Evolutionary conservation across 2,888 invertebrate genomes (phyloP), one percentile per base, ranked within the genome.

Genomic region (Blastobasis adustella): DNA sequence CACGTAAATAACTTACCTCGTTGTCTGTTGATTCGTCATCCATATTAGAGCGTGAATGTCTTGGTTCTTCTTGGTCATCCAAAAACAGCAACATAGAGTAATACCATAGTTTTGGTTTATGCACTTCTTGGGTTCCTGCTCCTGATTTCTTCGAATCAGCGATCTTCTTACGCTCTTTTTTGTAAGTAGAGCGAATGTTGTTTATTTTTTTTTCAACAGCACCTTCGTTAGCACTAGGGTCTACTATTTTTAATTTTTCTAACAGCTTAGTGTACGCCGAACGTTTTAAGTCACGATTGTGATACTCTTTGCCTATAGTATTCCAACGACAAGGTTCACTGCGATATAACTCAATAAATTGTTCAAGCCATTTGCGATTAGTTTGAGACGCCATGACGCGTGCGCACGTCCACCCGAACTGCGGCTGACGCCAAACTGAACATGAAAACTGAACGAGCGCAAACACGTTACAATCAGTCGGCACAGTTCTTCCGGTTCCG

Each of bases 101-200:
- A 56, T 66, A 66, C 65, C 62, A 66, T 49, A 66, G 52, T 44
- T 49, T 56, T 44, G 65, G 60, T 44, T 49, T 52, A 54, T 67
- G 63, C 48, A 63, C 56, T 46, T 63, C 57, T 40, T 61, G 63
- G 49, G 58, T 43, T 39, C 49, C 47, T 41, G 53, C 55, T 50
- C 53, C 62, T 42, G 53, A 62, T 54, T 57, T 59, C 5, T 5
- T 40, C 6, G 40, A 40, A 6, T 40, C 40, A 40, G 5, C 40
- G n/a, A 40, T 40, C 40, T 40, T 40, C 8, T 8, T 40, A 6
- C 8, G 5, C 8, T 40, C 40, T 8, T 8, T 40, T 40, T 8
- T 5, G 5, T 6, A 5, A 40, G 5, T 40, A 40, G 6, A 6
- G 5, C 40, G 40, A 6, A 40, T 5, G 6, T 5, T 8, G 8